phyloP scores from a whole-genome alignment of 2,797 vertebrate species.

The Poecilia picta region DNA sequence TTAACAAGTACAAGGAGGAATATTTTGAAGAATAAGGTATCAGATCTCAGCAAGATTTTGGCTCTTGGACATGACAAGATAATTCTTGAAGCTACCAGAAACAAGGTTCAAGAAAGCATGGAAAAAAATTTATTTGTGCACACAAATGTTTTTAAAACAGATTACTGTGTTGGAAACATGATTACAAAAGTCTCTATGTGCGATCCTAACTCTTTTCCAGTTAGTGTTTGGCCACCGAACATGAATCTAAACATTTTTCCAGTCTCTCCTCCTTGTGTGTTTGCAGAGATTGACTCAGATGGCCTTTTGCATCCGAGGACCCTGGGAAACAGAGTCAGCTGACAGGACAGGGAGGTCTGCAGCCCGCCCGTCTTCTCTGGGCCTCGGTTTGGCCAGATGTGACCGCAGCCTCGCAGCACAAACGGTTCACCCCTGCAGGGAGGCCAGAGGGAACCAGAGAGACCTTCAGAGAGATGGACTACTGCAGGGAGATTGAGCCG shows the following conservation, averaged over 20 bases:
- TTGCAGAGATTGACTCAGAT: constrained; percentile 81
- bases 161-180: neutral
- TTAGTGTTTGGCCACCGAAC: constrained; percentile 45
- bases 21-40: constrained; percentile 58
- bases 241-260: constrained; percentile 73
- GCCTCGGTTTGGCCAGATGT: constrained; percentile 64
- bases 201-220: constrained; percentile 31
- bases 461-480: neutral
- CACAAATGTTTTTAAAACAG: constrained; percentile 25
- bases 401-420: constrained; percentile 58
- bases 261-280: constrained; percentile 71
- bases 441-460: constrained; percentile 48
- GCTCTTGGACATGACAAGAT: constrained; percentile 52
- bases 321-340: constrained; percentile 83
- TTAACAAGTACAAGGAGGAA: constrained; percentile 41
- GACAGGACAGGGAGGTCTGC: constrained; percentile 73
- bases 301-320: constrained; percentile 76
- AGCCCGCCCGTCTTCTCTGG: constrained; percentile 63
- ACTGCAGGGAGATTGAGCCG: no score
- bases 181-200: neutral
- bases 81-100: constrained; percentile 41
- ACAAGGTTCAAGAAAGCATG: neutral
- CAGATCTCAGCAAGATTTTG: constrained; percentile 25
- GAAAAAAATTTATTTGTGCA: no score
- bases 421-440: constrained; percentile 63